Base-by-base conservation (phyloP, 2,113 vertebrate genomes). In the Actenoides lindsayi region DNA sequence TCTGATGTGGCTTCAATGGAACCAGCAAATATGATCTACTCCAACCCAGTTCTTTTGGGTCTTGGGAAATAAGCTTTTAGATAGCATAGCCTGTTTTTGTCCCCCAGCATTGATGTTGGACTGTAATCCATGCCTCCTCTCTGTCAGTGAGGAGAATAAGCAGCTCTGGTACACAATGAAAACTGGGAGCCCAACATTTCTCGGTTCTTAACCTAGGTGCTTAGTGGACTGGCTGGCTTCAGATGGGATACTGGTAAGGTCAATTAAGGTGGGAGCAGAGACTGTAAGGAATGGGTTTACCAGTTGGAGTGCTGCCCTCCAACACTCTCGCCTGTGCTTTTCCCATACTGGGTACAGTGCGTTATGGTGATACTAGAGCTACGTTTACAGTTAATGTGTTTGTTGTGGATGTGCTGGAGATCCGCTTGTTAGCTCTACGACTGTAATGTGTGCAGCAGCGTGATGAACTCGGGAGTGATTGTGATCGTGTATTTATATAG, bases 311-410 rank as follows among this genome's bases (percentile, higher is more conserved):
- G 28, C 16, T n/a, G 11, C 19, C 28, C 50, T 51, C 51, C 13
- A 24, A 33, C 24, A 1, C 37, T 48, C 33, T 51, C 8, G 1
- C 16, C 44, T 42, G 13, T 56, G 4, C 41, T 35, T 35, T 17
- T 5, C n/a, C 31, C 0, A 1, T 8, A 0, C 4, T 30, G 53
- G 18, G 14, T 65, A 6, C 33, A 8, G 63, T 24, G 23, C 2
- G 2, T 13, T 31, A 5, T 2, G 39, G 11, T 12, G 10, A 13
- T 10, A 1, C 11, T 19, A 33, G 63, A 30, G 41, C 31, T 70
- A 31, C 11, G 3, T 37, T 54, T 81, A 51, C 25, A 20, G 56
- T 35, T 50, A 30, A 4, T 28, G 13, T 14, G n/a, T 15, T 44
- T 64, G 42, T 23, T 67, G 50, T 37, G 41, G 59, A 28, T 10